These are phyloP conservation scores for Intellagama lesueurii DNA, from an alignment of 2,797 vertebrate genomes.

Conservation along the genomic window DNA sequence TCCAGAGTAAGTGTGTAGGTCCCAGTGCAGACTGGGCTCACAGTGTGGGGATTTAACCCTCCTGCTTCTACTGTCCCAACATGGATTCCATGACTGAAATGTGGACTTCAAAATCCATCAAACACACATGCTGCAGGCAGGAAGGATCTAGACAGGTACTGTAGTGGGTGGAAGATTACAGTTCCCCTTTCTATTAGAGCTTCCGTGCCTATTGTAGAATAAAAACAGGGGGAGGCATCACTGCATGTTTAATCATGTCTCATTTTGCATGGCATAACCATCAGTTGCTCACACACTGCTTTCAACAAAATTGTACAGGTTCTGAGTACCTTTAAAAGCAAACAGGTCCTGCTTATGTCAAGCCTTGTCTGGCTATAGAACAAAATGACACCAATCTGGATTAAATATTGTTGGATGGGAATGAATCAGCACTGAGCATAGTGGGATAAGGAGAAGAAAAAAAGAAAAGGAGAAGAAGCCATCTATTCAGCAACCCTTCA, in stretches of 20 bases:
- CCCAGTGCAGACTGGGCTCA: too few relatives aligned
- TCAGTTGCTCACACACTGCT: not conserved
- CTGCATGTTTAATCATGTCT: not conserved
- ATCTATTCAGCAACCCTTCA: slow-evolving; percentile 48
- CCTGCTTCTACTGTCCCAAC: too few relatives aligned
- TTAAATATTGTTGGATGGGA: slow-evolving; percentile 37
- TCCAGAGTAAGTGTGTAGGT: too few relatives aligned
- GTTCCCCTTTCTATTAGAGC: not conserved
- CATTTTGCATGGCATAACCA: not conserved
- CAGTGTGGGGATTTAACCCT: too few relatives aligned
- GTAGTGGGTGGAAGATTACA: not conserved
- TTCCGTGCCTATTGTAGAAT: not conserved
- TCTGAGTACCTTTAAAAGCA: slow-evolving; percentile 46
- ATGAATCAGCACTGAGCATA: slow-evolving; percentile 6
- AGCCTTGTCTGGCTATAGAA: not conserved
- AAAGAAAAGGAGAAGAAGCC: not conserved
- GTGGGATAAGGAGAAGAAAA: not conserved
- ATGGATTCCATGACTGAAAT: too few relatives aligned
- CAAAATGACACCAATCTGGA: accelerated
- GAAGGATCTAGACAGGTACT: not conserved
- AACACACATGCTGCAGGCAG: too few relatives aligned
- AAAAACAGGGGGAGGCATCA: not conserved
- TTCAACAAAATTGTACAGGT: not conserved
- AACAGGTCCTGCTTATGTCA: slow-evolving; percentile 15
- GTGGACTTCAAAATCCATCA: too few relatives aligned